These are phyloP conservation scores for Gopherus evgoodei DNA, from an alignment of 2,113 vertebrate species.

Conservation along the genomic window DNA sequence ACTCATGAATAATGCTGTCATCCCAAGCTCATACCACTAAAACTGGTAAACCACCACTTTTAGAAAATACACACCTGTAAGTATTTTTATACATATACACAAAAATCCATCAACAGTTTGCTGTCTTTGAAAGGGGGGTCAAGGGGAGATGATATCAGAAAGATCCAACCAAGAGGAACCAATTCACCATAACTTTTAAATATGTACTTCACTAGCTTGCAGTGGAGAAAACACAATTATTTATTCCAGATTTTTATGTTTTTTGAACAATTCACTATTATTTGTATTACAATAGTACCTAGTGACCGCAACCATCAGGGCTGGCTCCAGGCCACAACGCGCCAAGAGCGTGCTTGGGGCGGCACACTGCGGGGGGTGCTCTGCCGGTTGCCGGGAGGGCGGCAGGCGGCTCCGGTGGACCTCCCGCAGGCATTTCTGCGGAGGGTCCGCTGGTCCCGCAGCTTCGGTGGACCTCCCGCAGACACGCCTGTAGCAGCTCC, in stretches of 20 bases:
- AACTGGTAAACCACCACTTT: background rate
- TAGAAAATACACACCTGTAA: background rate
- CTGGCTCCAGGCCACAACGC: too few relatives aligned
- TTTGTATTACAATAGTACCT: background rate
- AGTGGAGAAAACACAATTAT: background rate
- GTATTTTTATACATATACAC: background rate
- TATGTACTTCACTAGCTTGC: background rate
- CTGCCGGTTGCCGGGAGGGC: too few relatives aligned
- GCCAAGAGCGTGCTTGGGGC: too few relatives aligned
- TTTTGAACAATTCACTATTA: background rate
- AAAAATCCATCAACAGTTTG: background rate
- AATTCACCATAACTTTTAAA: background rate
- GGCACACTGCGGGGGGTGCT: too few relatives aligned
- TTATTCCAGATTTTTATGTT: background rate
- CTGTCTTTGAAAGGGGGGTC: background rate
- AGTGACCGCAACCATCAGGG: background rate
- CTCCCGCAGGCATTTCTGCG: too few relatives aligned
- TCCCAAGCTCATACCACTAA: background rate
- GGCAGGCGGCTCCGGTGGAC: too few relatives aligned
- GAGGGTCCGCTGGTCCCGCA: too few relatives aligned
- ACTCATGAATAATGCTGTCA: background rate
- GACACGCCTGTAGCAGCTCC: too few relatives aligned
- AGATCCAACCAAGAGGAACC: background rate
- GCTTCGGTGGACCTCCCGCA: too few relatives aligned
- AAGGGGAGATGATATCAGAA: background rate